A percentile compares a stretch with the other conserved stretches of the same genome.
Evolutionary conservation across 2,888 invertebrate genomes (phyloP).

Genomic region (Azorinus chamasolen): DNA sequence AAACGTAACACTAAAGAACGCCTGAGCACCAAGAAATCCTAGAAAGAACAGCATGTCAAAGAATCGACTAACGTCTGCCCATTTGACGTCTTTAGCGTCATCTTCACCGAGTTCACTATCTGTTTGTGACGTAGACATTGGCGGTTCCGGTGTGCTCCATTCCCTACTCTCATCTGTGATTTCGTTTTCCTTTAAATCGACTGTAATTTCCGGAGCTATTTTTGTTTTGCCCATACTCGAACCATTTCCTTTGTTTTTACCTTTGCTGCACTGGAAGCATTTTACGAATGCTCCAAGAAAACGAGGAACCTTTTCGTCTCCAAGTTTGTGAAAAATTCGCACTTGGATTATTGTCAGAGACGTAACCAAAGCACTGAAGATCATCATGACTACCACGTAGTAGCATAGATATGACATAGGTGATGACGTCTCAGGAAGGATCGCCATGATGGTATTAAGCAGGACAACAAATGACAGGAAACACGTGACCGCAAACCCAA

Average conservation of each 20-base stretch:
- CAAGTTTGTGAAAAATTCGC: conserved; percentile 38
- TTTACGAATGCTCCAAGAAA: conserved; percentile 19
- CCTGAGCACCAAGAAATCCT: conserved; percentile 9
- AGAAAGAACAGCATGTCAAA: conserved; percentile 27
- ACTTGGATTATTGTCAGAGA: conserved; percentile 35
- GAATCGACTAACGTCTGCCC: conserved; percentile 21
- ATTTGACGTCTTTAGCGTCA: conserved; percentile 4
- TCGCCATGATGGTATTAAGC: conserved; percentile 40
- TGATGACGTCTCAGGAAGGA: conserved; percentile 39
- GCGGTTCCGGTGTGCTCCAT: no score
- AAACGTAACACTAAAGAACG: conserved; percentile 13
- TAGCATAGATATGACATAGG: conserved; percentile 50
- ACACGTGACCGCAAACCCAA: conserved; percentile 56
- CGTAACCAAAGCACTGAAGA: conserved; percentile 42
- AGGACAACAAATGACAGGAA: conserved; percentile 57
- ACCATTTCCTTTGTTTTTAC: background rate
- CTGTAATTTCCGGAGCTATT: no score
- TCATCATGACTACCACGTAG: conserved; percentile 52
- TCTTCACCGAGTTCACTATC: background rate
- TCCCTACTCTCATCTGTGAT: no score
- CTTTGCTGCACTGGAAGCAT: conserved; percentile 2
- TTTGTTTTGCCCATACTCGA: background rate
- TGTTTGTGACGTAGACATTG: background rate
- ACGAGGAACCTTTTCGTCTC: conserved; percentile 26
- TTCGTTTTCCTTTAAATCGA: no score